These are phyloP conservation scores for Taenaris catops DNA, from an alignment of 2,888 invertebrate species.

Conservation along the genomic window DNA sequence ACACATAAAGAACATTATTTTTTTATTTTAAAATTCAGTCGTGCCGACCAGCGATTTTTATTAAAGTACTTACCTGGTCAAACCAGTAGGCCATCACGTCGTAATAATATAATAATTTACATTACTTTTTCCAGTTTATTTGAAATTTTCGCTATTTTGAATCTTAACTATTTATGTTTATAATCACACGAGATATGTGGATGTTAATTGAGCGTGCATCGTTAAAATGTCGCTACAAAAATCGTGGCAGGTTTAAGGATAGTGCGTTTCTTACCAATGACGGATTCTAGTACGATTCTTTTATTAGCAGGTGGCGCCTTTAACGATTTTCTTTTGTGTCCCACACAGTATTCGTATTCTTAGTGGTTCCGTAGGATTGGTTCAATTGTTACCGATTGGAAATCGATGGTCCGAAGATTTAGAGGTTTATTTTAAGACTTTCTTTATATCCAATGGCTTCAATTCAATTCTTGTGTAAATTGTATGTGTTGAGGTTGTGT, in stretches of 20 bases:
- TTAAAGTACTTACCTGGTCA: too few species aligned
- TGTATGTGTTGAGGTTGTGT: too few species aligned
- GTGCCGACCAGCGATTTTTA: too few species aligned
- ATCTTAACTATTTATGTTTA: too few species aligned
- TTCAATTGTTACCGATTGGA: slow-evolving; percentile 16
- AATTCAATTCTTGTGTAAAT: not conserved
- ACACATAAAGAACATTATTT: too few species aligned
- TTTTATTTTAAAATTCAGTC: too few species aligned
- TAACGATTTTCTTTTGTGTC: slow-evolving; percentile 46
- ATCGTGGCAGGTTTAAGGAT: slow-evolving; percentile 9
- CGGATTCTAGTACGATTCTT: slow-evolving; percentile 47
- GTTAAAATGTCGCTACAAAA: not conserved
- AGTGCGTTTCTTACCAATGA: slow-evolving; percentile 35
- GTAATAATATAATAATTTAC: too few species aligned
- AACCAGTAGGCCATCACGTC: too few species aligned
- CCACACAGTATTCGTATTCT: slow-evolving; percentile 10
- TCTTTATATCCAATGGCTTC: slow-evolving; percentile 1
- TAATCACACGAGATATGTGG: too few species aligned
- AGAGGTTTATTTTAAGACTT: slow-evolving; percentile 4
- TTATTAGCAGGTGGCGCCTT: slow-evolving; percentile 51
- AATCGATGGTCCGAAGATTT: slow-evolving; percentile 10
- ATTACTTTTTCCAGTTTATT: too few species aligned
- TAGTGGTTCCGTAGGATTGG: slow-evolving; percentile 19
- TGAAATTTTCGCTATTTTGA: too few species aligned
- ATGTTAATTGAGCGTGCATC: too few species aligned